These are phyloP conservation scores for Corythornis leucogaster DNA, from an alignment of 2,797 vertebrate genomes.

Conservation along the genomic window DNA sequence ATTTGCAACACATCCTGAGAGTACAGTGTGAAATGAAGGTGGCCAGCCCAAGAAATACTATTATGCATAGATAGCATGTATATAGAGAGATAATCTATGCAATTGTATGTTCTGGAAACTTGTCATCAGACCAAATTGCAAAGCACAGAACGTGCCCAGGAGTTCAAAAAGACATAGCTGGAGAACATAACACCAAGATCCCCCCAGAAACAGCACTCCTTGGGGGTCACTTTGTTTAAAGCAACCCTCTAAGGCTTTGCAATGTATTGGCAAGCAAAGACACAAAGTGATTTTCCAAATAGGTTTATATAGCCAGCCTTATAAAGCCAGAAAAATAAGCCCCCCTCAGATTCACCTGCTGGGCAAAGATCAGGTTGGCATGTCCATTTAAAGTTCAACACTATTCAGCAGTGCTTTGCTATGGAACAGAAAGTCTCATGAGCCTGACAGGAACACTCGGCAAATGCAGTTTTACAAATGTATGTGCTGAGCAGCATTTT, in stretches of 20 bases:
- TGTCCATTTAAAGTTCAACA: background rate
- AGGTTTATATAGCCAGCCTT: background rate
- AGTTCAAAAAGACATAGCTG: background rate
- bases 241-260: background rate
- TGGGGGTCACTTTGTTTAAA: background rate
- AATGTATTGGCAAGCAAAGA: background rate
- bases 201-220: background rate
- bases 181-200: background rate
- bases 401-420: background rate
- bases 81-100: background rate
- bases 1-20: background rate
- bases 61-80: background rate
- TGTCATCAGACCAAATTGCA: background rate
- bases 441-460: background rate
- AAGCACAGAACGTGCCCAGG: background rate
- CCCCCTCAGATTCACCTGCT: background rate
- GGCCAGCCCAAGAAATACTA: background rate
- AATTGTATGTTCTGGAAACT: background rate
- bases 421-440: background rate
- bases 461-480: background rate
- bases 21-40: background rate
- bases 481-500: background rate
- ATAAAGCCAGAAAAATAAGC: background rate
- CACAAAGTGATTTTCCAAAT: background rate
- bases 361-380: background rate